Evolutionary conservation across 1,140 invertebrate genomes (phyloP).

Genomic region (Drosophila watanabei): DNA sequence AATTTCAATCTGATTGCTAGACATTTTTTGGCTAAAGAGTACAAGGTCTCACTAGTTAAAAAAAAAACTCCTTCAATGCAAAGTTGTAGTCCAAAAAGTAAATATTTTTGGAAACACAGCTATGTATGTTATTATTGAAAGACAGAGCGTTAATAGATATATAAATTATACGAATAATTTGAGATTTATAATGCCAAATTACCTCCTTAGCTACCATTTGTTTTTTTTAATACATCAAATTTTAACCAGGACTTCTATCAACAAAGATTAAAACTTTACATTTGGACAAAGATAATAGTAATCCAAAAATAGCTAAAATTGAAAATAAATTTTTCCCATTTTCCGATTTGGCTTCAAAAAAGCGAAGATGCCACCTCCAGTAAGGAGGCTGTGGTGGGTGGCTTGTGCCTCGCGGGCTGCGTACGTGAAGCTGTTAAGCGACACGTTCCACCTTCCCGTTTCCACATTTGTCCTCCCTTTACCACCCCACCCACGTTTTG

Average conservation of each 20-base stretch:
- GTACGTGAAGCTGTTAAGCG: slow-evolving; percentile 75
- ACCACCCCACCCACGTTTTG: slow-evolving; percentile 37
- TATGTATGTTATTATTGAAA: too few relatives aligned
- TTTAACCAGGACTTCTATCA: too few relatives aligned
- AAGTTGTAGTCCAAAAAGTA: too few relatives aligned
- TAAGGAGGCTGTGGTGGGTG: slow-evolving; percentile 4
- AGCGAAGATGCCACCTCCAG: background rate
- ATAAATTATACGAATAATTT: too few relatives aligned
- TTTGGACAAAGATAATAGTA: background rate
- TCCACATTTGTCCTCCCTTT: background rate
- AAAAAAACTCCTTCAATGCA: too few relatives aligned
- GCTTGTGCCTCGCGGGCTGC: slow-evolving; percentile 22
- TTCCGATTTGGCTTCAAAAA: background rate
- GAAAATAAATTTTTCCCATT: background rate
- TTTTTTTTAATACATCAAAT: background rate
- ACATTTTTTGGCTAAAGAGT: too few relatives aligned
- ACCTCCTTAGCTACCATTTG: background rate
- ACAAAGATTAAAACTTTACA: background rate
- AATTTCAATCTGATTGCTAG: too few relatives aligned
- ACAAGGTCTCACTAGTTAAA: too few relatives aligned
- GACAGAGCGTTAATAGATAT: too few relatives aligned
- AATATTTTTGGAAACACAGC: too few relatives aligned
- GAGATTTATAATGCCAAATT: too few relatives aligned
- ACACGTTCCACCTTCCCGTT: slow-evolving; percentile 41
- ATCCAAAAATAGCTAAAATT: background rate